A percentile compares a stretch with the other conserved stretches of the same genome.
phyloP scores from a whole-genome alignment of 2,888 invertebrate genomes.

The Acanthosepion lycidas region DNA sequence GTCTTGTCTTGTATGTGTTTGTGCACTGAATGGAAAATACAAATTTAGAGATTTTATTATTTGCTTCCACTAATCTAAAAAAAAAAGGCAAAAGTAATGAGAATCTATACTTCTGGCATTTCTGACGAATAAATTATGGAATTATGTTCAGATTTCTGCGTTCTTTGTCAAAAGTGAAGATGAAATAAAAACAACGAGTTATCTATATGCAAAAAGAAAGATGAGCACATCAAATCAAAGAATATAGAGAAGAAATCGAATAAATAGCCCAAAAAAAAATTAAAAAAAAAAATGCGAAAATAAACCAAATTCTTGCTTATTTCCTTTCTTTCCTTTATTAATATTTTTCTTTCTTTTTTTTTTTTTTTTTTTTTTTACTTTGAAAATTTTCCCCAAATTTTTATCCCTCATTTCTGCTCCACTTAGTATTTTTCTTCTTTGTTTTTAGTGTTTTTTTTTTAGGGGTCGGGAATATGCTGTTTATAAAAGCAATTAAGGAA shows the following conservation, averaged over 20 bases:
- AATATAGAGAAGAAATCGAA: too few relatives aligned
- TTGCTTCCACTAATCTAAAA: not conserved
- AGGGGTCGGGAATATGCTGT: not conserved
- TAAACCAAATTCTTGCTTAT: not conserved
- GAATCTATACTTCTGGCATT: not conserved
- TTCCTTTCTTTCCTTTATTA: not conserved
- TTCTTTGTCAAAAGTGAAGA: too few relatives aligned
- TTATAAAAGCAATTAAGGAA: not conserved
- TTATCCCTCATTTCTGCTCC: not conserved
- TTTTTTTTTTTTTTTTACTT: not conserved
- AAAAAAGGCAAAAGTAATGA: not conserved
- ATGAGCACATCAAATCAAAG: too few relatives aligned
- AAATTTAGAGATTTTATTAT: not conserved
- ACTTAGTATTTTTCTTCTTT: too few relatives aligned
- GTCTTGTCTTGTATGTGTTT: too few relatives aligned
- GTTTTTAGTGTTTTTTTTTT: not conserved
- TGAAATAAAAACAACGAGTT: too few relatives aligned
- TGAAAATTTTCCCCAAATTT: not conserved
- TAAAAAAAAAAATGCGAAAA: not conserved
- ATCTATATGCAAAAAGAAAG: too few relatives aligned
- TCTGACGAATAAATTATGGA: not conserved
- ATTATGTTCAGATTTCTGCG: not conserved
- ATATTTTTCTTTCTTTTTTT: not conserved
- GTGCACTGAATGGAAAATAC: not conserved
- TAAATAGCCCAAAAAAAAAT: not conserved